Evolutionary conservation across 1,140 invertebrate species (phyloP).

Genomic region (Hycleus phaleratus): DNA sequence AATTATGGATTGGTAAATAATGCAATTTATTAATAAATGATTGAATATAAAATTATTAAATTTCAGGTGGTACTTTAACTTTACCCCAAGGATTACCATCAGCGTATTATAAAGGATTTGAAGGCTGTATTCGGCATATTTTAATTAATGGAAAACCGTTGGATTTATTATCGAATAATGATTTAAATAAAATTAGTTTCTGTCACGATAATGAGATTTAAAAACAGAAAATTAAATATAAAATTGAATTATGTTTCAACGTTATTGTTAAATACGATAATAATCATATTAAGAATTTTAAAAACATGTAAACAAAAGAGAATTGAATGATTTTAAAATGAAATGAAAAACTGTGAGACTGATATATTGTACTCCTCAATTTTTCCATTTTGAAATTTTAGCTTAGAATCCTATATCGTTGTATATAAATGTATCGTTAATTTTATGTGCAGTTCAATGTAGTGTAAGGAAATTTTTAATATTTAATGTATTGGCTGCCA

Average conservation of each 20-base stretch:
- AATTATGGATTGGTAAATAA: slow-evolving; percentile 63
- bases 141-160: slow-evolving; percentile 35
- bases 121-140: slow-evolving; percentile 38
- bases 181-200: slow-evolving; percentile 34
- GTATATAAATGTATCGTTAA: slow-evolving; percentile 17
- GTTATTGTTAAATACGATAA: neutral
- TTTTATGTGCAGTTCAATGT: slow-evolving; percentile 11
- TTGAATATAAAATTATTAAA: neutral
- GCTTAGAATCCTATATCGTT: slow-evolving; percentile 10
- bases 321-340: slow-evolving; percentile 11
- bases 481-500: slow-evolving; percentile 8
- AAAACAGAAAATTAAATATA: slow-evolving; percentile 6
- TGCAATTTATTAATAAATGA: neutral
- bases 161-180: slow-evolving; percentile 32
- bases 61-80: slow-evolving; percentile 32
- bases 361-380: slow-evolving; percentile 21
- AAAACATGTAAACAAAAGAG: neutral
- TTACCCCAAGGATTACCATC: slow-evolving; percentile 34
- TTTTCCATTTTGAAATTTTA: slow-evolving; percentile 14
- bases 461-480: neutral
- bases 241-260: slow-evolving; percentile 1
- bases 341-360: slow-evolving; percentile 21
- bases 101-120: slow-evolving; percentile 39
- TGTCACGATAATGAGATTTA: slow-evolving; percentile 41
- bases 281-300: neutral